phyloP scores from a whole-genome alignment of 2,113 vertebrate species.

The Sinocyclocheilus maitianheensis region DNA sequence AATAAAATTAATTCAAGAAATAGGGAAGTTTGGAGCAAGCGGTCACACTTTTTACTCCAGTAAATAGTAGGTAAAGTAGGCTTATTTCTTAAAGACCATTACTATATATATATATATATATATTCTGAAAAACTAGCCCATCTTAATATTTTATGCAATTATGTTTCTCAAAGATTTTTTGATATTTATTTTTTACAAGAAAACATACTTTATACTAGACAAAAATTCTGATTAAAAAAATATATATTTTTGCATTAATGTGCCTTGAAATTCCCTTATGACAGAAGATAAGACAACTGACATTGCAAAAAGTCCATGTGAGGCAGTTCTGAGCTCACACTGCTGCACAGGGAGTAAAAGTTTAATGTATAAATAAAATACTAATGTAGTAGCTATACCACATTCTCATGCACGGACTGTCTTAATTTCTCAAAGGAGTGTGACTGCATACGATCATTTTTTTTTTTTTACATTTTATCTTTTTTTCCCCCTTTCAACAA shows the following conservation, averaged over 20 bases:
- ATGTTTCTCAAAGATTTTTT: neutral
- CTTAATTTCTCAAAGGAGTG: neutral
- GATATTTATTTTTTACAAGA: neutral
- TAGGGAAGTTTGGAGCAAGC: neutral
- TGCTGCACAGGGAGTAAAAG: constrained; percentile 5
- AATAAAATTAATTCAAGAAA: neutral
- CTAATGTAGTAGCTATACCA: constrained; percentile 3
- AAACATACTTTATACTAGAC: neutral
- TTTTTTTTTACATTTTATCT: neutral
- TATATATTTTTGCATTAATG: neutral
- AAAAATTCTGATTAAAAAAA: neutral
- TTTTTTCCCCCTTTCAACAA: neutral
- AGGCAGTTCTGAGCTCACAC: neutral
- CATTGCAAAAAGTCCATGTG: neutral
- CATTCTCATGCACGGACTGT: neutral
- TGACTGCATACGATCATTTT: neutral
- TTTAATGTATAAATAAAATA: neutral
- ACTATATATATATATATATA: neutral
- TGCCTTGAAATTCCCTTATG: neutral
- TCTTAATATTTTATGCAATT: neutral
- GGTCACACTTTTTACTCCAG: neutral
- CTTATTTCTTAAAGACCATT: neutral
- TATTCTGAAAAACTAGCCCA: neutral
- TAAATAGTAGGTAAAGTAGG: neutral
- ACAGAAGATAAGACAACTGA: neutral